Conservation (phyloP, 1,140 invertebrate genomes). For the Bombus huntii region DNA sequence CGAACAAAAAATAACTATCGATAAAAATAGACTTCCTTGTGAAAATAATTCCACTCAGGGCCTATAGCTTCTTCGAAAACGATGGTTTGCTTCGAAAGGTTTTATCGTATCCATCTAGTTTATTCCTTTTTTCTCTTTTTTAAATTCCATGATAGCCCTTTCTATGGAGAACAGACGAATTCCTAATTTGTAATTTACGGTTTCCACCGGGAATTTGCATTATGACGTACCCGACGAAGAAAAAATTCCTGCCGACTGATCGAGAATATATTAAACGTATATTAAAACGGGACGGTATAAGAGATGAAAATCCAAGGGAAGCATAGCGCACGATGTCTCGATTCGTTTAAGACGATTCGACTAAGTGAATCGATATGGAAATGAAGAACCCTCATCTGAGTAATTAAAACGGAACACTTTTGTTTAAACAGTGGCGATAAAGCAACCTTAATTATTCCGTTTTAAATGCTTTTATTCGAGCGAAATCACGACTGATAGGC, state of each 20-base stretch:
- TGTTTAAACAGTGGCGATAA: slow-evolving; percentile 19
- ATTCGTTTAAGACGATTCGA: slow-evolving; percentile 24
- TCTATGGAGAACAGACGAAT: not conserved
- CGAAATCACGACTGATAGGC: too few species aligned
- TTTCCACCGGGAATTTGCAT: slow-evolving; percentile 42
- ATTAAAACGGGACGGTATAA: slow-evolving; percentile 15
- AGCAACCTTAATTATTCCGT: slow-evolving; percentile 23
- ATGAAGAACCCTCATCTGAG: slow-evolving; percentile 14
- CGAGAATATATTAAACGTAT: slow-evolving; percentile 42
- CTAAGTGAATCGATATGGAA: slow-evolving; percentile 26
- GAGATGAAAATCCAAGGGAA: slow-evolving; percentile 14
- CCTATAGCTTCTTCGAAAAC: not conserved
- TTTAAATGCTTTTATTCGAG: not conserved
- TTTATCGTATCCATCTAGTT: not conserved
- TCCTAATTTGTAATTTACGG: slow-evolving; percentile 38
- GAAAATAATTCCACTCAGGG: slow-evolving; percentile 69
- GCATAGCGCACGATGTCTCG: not conserved
- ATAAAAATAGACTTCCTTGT: slow-evolving; percentile 69
- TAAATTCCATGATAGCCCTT: not conserved
- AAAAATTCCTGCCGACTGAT: not conserved
- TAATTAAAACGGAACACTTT: slow-evolving; percentile 39
- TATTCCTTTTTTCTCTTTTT: not conserved
- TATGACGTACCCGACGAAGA: not conserved
- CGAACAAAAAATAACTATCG: slow-evolving; percentile 29
- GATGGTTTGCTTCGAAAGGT: slow-evolving; percentile 23